Conservation (phyloP, 2,113 vertebrate species). For the Caracal caracal region DNA sequence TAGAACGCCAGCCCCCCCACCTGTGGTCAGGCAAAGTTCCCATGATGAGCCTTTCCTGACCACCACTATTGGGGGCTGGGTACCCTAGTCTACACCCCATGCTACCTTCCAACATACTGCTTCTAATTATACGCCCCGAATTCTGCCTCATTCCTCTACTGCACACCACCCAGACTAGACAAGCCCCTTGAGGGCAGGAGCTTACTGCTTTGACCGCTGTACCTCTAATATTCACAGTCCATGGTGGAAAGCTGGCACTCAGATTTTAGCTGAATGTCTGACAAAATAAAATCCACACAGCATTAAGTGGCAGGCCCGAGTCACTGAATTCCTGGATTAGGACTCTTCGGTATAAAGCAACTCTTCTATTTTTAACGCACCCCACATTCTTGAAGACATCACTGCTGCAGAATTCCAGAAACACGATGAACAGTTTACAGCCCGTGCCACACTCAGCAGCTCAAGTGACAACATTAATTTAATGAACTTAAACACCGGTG, state of each 20-base stretch:
- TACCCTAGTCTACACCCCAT: rapidly evolving
- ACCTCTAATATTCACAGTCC: not conserved
- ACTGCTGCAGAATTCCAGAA: not conserved
- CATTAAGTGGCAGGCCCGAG: not conserved
- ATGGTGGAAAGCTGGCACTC: not conserved
- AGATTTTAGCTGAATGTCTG: not conserved
- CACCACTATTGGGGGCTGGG: not conserved
- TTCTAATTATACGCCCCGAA: not conserved
- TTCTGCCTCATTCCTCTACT: not conserved
- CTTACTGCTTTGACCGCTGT: no score
- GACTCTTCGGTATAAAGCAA: not conserved
- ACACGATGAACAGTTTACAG: conserved; percentile 19
- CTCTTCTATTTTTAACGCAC: conserved; percentile 30
- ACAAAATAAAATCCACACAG: not conserved
- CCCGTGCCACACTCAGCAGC: not conserved
- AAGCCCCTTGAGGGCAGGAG: not conserved
- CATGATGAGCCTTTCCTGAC: not conserved
- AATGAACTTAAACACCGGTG: conserved; percentile 66
- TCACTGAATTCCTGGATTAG: not conserved
- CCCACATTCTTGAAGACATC: not conserved
- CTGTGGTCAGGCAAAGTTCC: not conserved
- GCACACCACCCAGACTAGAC: not conserved
- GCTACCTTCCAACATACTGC: not conserved
- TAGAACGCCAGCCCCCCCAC: not conserved
- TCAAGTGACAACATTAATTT: conserved; percentile 65